These are phyloP conservation scores for Speoplatyrhinus poulsoni DNA, from an alignment of 2,113 vertebrate genomes.

Conservation along the genomic window DNA sequence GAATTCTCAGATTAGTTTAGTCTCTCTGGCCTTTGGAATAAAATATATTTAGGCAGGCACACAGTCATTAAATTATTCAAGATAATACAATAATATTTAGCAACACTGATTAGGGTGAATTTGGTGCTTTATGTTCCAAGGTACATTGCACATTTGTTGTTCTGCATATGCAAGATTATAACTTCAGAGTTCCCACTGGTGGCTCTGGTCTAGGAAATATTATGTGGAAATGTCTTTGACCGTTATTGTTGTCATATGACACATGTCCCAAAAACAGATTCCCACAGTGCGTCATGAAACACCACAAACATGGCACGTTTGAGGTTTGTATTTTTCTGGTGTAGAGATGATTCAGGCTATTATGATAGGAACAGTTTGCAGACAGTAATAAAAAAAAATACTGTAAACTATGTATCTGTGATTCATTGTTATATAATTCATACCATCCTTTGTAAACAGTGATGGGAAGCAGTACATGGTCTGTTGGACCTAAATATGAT, in stretches of 20 bases:
- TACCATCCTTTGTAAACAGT: slow-evolving; percentile 20
- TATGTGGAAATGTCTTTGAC: slow-evolving; percentile 21
- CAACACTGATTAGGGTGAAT: too few species aligned
- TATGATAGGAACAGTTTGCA: slow-evolving; percentile 30
- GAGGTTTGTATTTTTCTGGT: slow-evolving; percentile 50
- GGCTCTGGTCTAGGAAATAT: not conserved
- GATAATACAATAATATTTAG: too few species aligned
- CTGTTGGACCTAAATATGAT: slow-evolving; percentile 18
- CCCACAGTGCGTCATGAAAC: slow-evolving; percentile 39
- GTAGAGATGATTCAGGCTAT: slow-evolving; percentile 3
- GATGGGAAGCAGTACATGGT: slow-evolving; percentile 37
- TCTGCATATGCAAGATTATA: not conserved
- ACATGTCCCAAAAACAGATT: slow-evolving; percentile 29
- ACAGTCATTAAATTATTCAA: too few species aligned
- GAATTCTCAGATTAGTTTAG: too few species aligned
- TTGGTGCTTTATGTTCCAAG: too few species aligned
- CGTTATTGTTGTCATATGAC: slow-evolving; percentile 35
- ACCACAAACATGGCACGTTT: slow-evolving; percentile 38
- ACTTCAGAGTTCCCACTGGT: not conserved
- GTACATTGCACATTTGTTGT: too few species aligned
- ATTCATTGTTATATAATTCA: slow-evolving; percentile 41
- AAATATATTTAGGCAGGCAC: too few species aligned
- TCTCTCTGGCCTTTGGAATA: too few species aligned
- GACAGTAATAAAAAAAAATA: slow-evolving; percentile 49
- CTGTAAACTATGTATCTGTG: slow-evolving; percentile 34